Base-by-base conservation (phyloP, 2,113 vertebrate genomes). In the Campylomormyrus numenius region DNA sequence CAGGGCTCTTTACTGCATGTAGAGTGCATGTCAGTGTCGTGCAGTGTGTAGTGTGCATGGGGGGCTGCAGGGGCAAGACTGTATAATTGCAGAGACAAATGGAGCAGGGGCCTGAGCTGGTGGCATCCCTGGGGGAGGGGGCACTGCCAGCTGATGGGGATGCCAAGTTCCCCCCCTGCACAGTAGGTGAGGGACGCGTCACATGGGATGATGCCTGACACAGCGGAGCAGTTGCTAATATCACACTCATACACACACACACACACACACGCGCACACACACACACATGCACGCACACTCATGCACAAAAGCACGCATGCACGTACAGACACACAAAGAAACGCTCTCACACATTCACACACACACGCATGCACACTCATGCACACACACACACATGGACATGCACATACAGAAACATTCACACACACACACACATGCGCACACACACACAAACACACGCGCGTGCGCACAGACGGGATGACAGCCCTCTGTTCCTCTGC, bases 11-110 rank as follows among this genome's bases (percentile, higher is more conserved):
- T 66, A 27, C 24, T 66, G n/a, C 7, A 8, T 27, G 6, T n/a
- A 62, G 7, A 62, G 56, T 62, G n/a, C 62, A 11, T 66, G n/a
- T 27, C 62, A 66, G 62, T 27, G 62, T 66, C 9, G 0, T 66
- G 9, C 62, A 27, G n/a, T 66, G 62, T n/a, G n/a, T 27, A 66
- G 24, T 66, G 58, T 66, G 21, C 7, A 7, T 66, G 24, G 62
- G 62, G 10, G 9, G 58, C 2, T 21, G 19, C 56, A 21, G 56
- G 21, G 56, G 21, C 56, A 58, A 6, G 56, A 24, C 19, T n/a
- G 56, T 24, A 58, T 58, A 58, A 58, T n/a, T 21, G 24, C 56
- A 52, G 56, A 89, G 89, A 89, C 84, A 89, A 74, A 89, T 85
- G 89, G 70, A 58, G 49, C 77, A 58, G 70, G 88, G 77, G 35